These are phyloP conservation scores for Archaeoteleia sp. DNA, from an alignment of 2,888 invertebrate species.

Conservation along the genomic window DNA sequence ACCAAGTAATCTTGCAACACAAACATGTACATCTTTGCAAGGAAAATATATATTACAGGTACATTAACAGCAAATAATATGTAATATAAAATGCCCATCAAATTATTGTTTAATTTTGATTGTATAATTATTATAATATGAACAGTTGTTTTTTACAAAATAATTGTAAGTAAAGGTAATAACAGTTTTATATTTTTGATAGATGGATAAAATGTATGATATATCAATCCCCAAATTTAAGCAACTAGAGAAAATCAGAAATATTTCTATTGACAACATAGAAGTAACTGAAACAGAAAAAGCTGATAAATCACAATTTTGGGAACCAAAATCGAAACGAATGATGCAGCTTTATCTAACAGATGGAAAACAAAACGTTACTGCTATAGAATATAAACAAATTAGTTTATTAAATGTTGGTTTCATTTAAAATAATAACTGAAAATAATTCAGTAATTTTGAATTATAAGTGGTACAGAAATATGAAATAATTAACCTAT, in stretches of 20 bases:
- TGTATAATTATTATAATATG: too few species aligned
- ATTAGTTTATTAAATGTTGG: conserved; percentile 78
- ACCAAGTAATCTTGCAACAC: conserved; percentile 77
- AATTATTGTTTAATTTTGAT: too few species aligned
- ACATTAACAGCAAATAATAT: too few species aligned
- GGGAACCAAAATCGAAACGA: conserved; percentile 78
- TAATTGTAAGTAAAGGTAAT: conserved; percentile 49
- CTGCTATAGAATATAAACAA: conserved; percentile 83
- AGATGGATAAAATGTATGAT: conserved; percentile 74
- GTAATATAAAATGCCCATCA: too few species aligned
- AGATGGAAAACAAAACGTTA: conserved; percentile 83
- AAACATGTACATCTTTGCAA: conserved; percentile 75
- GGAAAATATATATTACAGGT: conserved; percentile 81
- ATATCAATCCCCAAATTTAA: conserved; percentile 70
- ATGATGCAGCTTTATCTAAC: conserved; percentile 84
- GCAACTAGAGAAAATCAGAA: conserved; percentile 74
- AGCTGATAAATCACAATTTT: conserved; percentile 76
- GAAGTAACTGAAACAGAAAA: conserved; percentile 79
- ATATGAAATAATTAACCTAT: too few species aligned
- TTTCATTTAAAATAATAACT: conserved; percentile 2
- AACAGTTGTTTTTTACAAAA: too few species aligned
- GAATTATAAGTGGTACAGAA: background rate
- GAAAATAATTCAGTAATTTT: background rate
- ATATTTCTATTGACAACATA: conserved; percentile 75
- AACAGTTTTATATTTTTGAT: conserved; percentile 20